Base-by-base conservation (phyloP, 2,113 vertebrate species). In the Gymnobelideus leadbeateri region DNA sequence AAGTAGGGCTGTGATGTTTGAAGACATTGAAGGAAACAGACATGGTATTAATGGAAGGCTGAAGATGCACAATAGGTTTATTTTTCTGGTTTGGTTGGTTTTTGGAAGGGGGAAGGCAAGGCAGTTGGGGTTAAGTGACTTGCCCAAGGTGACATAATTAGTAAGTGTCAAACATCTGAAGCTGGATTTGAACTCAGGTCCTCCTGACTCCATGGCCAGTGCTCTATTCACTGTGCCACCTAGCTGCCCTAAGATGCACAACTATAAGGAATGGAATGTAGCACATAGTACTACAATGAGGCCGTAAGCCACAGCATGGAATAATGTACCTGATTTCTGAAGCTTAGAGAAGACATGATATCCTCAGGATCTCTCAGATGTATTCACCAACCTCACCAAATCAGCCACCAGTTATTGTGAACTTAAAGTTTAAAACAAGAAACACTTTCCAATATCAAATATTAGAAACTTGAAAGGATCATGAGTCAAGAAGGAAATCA, bases 221-320 rank as follows among this genome's bases (percentile, higher is more conserved):
- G 47, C 47, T 49, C 47, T 49, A 49, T 49, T 49, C 4, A 49
- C 47, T 49, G 47, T 49, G 47, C 47, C 47, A 49, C 4, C 47
- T 49, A 49, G 47, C 47, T 49, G 47, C 47, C 47, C 47, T 49
- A 84, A 1, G 25, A 26, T 95, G 92, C 91, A 93, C 5, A 8
- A 1, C n/a, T 8, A 0, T 55, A 25, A 90, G 19, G 37, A 68
- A 91, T 0, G 24, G 50, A 68, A 3, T 37, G 49, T 50, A 68
- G 43, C 0, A 2, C n/a, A 9, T 0, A 1, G 11, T 5, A 46
- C 12, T 47, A 53, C 28, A 16, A 43, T 68, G n/a, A 16, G 0
- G 26, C 37, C 16, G 50, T 0, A 23, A 16, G 91, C n/a, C 26
- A 8, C 9, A 0, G 1, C 4, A n/a, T 0, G 43, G 28, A 2